A percentile compares a stretch with the other conserved stretches of the same genome.
phyloP scores from a whole-genome alignment of 2,113 vertebrate species.

The Macrotis lagotis region DNA sequence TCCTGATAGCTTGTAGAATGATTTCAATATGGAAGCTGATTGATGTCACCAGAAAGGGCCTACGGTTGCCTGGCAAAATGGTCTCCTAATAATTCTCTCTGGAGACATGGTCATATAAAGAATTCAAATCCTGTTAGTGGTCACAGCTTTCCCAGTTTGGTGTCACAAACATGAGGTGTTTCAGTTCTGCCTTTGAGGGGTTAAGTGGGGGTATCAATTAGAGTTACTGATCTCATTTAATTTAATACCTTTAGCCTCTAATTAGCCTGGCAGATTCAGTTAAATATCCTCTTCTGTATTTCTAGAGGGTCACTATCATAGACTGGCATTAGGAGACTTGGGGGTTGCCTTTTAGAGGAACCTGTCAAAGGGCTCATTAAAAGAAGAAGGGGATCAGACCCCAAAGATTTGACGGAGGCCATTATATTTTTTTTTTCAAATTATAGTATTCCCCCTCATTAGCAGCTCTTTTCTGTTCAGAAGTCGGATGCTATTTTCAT shows the following conservation, averaged over 20 bases:
- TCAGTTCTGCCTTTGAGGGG: not conserved
- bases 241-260: not conserved
- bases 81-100: fast-evolving
- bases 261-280: not conserved
- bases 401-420: not conserved
- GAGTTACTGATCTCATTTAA: not conserved
- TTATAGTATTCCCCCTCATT: not conserved
- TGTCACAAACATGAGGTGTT: not conserved
- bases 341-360: too few species aligned
- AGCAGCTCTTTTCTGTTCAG: not conserved
- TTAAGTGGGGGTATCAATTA: not conserved
- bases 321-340: not conserved
- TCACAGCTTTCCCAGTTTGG: not conserved
- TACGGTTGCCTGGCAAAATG: fast-evolving
- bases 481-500: fast-evolving
- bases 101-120: not conserved
- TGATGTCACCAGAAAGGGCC: fast-evolving
- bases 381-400: not conserved
- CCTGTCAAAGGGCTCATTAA: not conserved
- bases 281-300: not conserved
- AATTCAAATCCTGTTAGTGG: not conserved
- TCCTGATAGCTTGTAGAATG: fast-evolving
- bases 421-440: not conserved
- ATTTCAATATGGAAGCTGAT: not conserved
- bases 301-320: not conserved